Conservation (phyloP, 2,113 vertebrate species). For the Cebus imitator region DNA sequence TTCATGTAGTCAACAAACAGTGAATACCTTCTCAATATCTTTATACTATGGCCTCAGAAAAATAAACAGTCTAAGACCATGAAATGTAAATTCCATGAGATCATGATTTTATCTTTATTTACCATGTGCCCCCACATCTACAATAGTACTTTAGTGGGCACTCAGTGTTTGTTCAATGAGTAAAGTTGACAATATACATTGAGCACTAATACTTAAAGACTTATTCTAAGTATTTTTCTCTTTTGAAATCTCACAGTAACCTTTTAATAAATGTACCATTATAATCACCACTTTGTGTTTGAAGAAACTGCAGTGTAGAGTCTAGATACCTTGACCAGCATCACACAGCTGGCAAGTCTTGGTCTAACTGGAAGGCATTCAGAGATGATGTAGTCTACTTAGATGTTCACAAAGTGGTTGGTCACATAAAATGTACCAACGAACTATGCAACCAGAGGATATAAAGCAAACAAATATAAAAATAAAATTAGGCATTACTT, state of each 20-base stretch:
- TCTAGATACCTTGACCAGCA: not conserved
- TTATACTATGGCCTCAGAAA: not conserved
- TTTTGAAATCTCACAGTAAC: not conserved
- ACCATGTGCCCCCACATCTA: not conserved
- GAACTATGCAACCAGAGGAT: not conserved
- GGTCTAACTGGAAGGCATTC: not conserved
- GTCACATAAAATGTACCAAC: not conserved
- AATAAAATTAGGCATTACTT: not conserved
- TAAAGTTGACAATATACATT: not conserved
- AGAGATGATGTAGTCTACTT: not conserved
- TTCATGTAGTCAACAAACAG: not conserved
- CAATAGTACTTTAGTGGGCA: not conserved
- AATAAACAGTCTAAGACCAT: not conserved
- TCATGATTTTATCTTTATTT: not conserved
- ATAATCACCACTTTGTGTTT: not conserved
- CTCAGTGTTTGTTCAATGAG: not conserved
- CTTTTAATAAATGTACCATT: not conserved
- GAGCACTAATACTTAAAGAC: not conserved
- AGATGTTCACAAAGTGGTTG: not conserved
- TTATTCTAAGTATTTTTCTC: not conserved
- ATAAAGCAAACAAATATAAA: not conserved
- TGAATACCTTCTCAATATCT: not conserved
- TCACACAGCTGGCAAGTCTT: not conserved
- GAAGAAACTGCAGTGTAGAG: not conserved
- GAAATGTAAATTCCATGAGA: not conserved